Evolutionary conservation across 1,140 invertebrate genomes (phyloP), one percentile per base, ranked within the genome.

Genomic region (Luehdorfia chinensis): DNA sequence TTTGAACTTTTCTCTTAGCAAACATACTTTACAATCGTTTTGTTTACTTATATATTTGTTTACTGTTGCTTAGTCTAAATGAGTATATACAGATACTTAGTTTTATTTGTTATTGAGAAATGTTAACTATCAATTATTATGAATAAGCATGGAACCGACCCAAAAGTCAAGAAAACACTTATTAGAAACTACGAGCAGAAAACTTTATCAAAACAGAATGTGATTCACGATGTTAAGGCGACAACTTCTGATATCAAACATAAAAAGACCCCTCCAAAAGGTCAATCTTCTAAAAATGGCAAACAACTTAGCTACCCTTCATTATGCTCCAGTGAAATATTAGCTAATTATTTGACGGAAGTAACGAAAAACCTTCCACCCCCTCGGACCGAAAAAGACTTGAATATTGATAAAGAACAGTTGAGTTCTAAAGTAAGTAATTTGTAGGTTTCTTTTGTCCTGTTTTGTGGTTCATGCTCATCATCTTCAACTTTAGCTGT

Each of bases 121-220:
- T n/a, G n/a, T n/a, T n/a, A n/a, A n/a, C n/a, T n/a, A n/a, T n/a
- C n/a, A n/a, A n/a, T n/a, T n/a, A n/a, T n/a, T n/a, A 80, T 84
- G 76, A 77, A 60, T 34, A 76, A 71, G 50, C 30, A 41, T 16
- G 53, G 53, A 2, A 31, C 50, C 8, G 77, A 81, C 55, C 46
- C 60, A 1, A 79, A 73, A 57, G 69, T 84, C n/a, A 84, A 79
- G 34, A 84, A 81, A 59, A 75, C 74, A n/a, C 58, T 84, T 3
- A 32, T 79, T 3, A 60, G 79, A 34, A 74, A 81, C 32, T 63
- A 45, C 39, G 71, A 78, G 47, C 50, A 68, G 18, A 77, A 67
- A 28, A 2, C n/a, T 4, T n/a, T n/a, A 28, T 9, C 52, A 32
- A 66, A 4, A 31, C 39, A 19, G 55, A 33, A 55, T n/a, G 41